phyloP scores from a whole-genome alignment of 2,888 invertebrate genomes.

The Xylocampa areola region DNA sequence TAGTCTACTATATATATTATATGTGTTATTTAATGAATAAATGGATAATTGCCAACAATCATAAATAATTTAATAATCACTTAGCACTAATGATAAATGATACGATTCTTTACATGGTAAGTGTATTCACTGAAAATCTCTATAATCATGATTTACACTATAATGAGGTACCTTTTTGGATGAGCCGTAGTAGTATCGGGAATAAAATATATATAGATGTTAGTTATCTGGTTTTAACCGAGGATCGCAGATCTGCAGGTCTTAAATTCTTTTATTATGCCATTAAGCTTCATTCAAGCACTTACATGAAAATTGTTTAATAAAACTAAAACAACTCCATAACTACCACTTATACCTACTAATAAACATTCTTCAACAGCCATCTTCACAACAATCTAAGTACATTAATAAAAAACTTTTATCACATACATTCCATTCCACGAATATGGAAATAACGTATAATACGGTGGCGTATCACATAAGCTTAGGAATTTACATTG shows the following conservation, averaged over 20 bases:
- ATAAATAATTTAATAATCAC: constrained; percentile 8
- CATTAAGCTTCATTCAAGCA: neutral
- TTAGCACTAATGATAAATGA: constrained; percentile 2
- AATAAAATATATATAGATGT: no score
- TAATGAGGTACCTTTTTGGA: neutral
- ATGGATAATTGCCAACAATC: constrained; percentile 32
- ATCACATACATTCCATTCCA: constrained; percentile 37
- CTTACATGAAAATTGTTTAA: neutral
- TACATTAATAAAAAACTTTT: constrained; percentile 33
- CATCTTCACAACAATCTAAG: constrained; percentile 23
- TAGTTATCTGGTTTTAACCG: no score
- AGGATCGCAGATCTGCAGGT: no score
- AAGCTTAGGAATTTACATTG: constrained; percentile 68
- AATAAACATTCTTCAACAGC: constrained; percentile 9
- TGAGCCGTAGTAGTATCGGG: no score
- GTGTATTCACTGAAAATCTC: neutral
- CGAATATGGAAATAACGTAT: constrained; percentile 58
- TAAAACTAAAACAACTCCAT: no score
- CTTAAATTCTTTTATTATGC: no score
- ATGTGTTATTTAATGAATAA: constrained; percentile 30
- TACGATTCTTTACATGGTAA: constrained; percentile 1
- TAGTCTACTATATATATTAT: constrained; percentile 26
- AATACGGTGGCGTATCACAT: constrained; percentile 58
- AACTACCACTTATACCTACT: neutral
- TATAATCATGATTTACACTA: neutral